Evolutionary conservation across 2,888 invertebrate genomes (phyloP).

Genomic region (Trilocha varians): DNA sequence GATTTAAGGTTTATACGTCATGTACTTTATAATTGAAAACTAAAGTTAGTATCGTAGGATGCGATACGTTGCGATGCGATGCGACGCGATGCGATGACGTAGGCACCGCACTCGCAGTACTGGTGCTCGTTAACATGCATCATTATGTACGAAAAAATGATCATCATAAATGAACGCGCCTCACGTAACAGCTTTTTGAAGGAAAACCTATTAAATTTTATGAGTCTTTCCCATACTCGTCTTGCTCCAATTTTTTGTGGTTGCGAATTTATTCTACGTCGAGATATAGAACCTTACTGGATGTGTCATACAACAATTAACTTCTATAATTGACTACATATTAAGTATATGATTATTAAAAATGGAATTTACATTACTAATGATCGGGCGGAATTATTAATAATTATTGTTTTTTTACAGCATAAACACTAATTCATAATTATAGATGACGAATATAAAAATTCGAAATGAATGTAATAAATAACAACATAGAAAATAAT

Average conservation of each 20-base stretch:
- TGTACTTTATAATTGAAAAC: too few species aligned
- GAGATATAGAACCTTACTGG: constrained; percentile 22
- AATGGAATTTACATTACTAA: not conserved
- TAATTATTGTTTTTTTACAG: not conserved
- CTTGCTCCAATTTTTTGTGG: constrained; percentile 68
- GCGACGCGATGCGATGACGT: too few species aligned
- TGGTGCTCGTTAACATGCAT: constrained; percentile 36
- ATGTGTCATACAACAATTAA: constrained; percentile 22
- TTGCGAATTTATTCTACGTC: constrained; percentile 23
- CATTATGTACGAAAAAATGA: constrained; percentile 29
- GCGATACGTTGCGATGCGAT: too few species aligned
- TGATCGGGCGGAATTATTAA: not conserved
- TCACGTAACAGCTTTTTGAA: constrained; percentile 63
- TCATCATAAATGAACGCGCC: constrained; percentile 44
- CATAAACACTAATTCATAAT: too few species aligned
- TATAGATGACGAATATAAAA: not conserved
- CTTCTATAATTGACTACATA: too few species aligned
- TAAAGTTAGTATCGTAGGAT: too few species aligned
- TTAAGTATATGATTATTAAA: too few species aligned
- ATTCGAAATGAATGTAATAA: not conserved
- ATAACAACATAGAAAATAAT: not conserved
- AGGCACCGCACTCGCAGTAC: constrained; percentile 20
- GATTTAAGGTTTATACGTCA: too few species aligned
- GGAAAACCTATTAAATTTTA: constrained; percentile 72
- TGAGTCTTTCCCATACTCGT: constrained; percentile 66